Evolutionary conservation across 2,797 vertebrate genomes (phyloP), one percentile per base, ranked within the genome.

Genomic region (Poecilia picta): DNA sequence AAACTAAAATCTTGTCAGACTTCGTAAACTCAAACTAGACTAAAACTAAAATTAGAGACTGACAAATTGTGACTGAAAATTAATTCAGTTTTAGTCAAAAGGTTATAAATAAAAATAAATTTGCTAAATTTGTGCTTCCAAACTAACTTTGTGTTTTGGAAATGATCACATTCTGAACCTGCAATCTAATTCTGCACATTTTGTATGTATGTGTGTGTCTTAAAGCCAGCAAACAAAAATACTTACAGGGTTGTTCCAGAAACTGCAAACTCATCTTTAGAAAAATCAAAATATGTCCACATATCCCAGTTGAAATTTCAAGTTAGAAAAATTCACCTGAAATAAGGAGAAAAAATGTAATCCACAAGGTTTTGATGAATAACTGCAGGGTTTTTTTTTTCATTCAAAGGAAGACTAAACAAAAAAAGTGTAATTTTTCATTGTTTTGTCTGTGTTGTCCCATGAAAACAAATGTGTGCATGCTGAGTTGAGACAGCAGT

Each of bases 401-500:
- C 62, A 80, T 51, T 51, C 49, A 82, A 88, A 87, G 75, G 73
- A 64, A 36, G 16, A 64, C 31, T n/a, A 55, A 68, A 70, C 70
- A 77, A 68, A 73, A 28, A 53, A 49, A 10, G 41, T 51, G 16
- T 64, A 75, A 71, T 53, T 28, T 78, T 77, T 83, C 84, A 87
- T 81, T 74, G 64, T 47, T 43, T 23, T 15, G 20, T 80, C 25
- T 20, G 79, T 62, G 87, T 72, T 18, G 72, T 88, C 75, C 59
- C 28, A 41, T 62, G 80, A 82, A 88, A 89, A 89, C 66, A 83
- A 87, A 88, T 33, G 83, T 81, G 88, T 89, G 90, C 87, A 89
- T 85, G 93, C 88, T 91, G 84, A 85, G 78, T 84, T 81, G 91
- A 85, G 89, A 74, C 72, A 39, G 87, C 79, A 62, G 83, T 91